Percentiles rank a stretch among this genome's conserved stretches.
phyloP scores from a whole-genome alignment of 2,797 vertebrate species.

The Poeciliopsis turneri region DNA sequence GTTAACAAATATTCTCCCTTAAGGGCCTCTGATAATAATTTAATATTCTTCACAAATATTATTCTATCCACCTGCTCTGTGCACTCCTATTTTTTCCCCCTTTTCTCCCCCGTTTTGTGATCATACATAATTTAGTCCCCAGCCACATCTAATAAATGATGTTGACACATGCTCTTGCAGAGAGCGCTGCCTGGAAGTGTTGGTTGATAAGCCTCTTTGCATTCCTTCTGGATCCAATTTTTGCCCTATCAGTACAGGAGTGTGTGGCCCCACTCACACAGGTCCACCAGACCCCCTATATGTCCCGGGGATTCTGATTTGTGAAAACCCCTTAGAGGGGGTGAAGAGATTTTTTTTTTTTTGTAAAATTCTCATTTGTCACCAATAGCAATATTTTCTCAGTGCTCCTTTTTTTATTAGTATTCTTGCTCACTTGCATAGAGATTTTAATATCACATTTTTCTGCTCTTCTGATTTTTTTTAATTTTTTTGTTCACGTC shows the following conservation, averaged over 20 bases:
- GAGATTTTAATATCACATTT: background rate
- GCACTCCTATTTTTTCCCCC: slow-evolving; percentile 63
- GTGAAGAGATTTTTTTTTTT: slow-evolving; percentile 38
- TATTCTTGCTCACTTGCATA: slow-evolving; percentile 17
- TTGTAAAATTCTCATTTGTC: slow-evolving; percentile 70
- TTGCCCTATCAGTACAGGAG: slow-evolving; percentile 83
- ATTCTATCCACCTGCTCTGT: slow-evolving; percentile 83
- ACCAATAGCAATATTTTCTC: slow-evolving; percentile 61
- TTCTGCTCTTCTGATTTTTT: background rate
- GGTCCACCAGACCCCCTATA: slow-evolving; percentile 78
- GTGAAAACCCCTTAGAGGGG: slow-evolving; percentile 64
- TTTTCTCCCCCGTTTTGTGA: slow-evolving; percentile 79
- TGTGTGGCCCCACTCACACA: slow-evolving; percentile 78
- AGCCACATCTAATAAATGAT: slow-evolving; percentile 88
- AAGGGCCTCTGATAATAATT: slow-evolving; percentile 84
- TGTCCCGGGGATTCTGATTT: slow-evolving; percentile 83
- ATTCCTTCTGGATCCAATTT: slow-evolving; percentile 86
- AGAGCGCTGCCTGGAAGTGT: slow-evolving; percentile 83
- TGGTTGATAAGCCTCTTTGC: slow-evolving; percentile 86
- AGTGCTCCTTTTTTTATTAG: slow-evolving; percentile 3
- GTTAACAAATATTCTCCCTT: slow-evolving; percentile 85
- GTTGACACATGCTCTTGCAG: slow-evolving; percentile 87
- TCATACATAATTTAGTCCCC: slow-evolving; percentile 87
- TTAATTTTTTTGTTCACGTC: background rate
- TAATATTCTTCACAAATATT: slow-evolving; percentile 86